Percentiles rank a stretch among this genome's conserved stretches.
phyloP scores from a whole-genome alignment of 2,888 invertebrate genomes.

The Lottia gigantea region DNA sequence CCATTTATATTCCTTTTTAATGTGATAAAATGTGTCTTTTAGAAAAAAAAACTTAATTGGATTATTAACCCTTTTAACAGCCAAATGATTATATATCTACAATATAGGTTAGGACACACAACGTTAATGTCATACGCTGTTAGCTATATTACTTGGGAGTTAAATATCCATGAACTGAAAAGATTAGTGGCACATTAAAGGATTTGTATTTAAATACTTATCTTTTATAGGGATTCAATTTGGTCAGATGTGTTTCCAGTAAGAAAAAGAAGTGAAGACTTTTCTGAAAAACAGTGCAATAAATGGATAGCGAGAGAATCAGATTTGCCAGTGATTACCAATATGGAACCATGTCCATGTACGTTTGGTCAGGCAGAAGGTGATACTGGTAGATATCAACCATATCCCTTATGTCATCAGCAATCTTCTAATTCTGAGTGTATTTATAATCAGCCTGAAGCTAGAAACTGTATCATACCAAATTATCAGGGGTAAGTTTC shows the following conservation, averaged over 20 bases:
- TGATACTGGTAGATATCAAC: slow-evolving; percentile 49
- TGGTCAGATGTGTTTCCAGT: slow-evolving; percentile 60
- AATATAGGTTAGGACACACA: no score
- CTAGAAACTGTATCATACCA: slow-evolving; percentile 28
- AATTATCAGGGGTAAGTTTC: slow-evolving; percentile 28
- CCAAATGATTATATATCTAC: no score
- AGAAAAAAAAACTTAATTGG: no score
- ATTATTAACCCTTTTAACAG: no score
- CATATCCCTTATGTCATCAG: slow-evolving; percentile 47
- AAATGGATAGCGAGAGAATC: slow-evolving; percentile 40
- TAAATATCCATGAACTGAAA: not conserved
- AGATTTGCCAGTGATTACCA: not conserved
- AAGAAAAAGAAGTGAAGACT: slow-evolving; percentile 27
- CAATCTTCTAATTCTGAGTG: slow-evolving; percentile 16
- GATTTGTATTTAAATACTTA: slow-evolving; percentile 1
- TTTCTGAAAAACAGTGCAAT: slow-evolving; percentile 44
- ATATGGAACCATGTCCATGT: slow-evolving; percentile 47
- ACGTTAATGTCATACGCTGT: no score
- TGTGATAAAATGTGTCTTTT: not conserved
- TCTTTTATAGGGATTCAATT: slow-evolving; percentile 39
- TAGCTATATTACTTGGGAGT: no score
- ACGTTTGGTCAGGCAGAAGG: slow-evolving; percentile 42
- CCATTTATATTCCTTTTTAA: no score
- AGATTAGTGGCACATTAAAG: not conserved
- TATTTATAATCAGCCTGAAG: slow-evolving; percentile 18